A percentile compares a stretch with the other conserved stretches of the same genome.
phyloP scores from a whole-genome alignment of 2,113 vertebrate genomes.

The Lepus timidus region DNA sequence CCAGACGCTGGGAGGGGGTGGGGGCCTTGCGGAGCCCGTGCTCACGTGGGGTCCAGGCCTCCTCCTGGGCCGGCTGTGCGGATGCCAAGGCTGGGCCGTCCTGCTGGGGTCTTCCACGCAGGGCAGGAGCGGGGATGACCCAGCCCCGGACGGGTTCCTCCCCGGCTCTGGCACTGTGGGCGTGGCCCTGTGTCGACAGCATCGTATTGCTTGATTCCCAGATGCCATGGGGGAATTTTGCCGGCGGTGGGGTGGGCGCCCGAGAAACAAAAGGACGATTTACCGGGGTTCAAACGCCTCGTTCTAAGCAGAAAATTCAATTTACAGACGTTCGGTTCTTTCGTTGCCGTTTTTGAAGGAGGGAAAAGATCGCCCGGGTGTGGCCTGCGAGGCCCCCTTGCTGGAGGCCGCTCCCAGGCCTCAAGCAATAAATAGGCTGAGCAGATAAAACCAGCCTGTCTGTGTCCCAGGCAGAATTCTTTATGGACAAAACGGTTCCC shows the following conservation, averaged over 20 bases:
- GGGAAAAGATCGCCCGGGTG: background rate
- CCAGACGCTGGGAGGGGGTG: too few species aligned
- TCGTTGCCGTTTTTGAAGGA: constrained; percentile 62
- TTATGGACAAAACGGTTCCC: constrained; percentile 50
- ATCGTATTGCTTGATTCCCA: constrained; percentile 59
- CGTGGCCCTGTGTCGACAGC: constrained; percentile 47
- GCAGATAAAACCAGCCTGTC: constrained; percentile 37
- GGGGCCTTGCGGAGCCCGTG: background rate
- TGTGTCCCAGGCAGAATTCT: constrained; percentile 36
- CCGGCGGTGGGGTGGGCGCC: constrained; percentile 22
- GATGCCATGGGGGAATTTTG: constrained; percentile 66
- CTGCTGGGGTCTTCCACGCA: background rate
- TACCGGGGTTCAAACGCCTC: constrained; percentile 71
- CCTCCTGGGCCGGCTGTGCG: background rate
- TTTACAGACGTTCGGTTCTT: constrained; percentile 73
- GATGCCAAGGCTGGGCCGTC: background rate
- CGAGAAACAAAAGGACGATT: constrained; percentile 70
- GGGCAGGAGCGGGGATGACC: accelerated
- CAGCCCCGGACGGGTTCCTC: background rate
- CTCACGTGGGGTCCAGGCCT: background rate
- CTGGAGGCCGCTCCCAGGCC: constrained; percentile 23
- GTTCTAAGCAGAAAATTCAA: constrained; percentile 75
- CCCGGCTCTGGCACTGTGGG: background rate
- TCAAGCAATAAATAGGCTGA: constrained; percentile 17
- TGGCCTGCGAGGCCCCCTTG: background rate